Conservation (phyloP, 2,888 invertebrate genomes). For the Lycia hirtaria region DNA sequence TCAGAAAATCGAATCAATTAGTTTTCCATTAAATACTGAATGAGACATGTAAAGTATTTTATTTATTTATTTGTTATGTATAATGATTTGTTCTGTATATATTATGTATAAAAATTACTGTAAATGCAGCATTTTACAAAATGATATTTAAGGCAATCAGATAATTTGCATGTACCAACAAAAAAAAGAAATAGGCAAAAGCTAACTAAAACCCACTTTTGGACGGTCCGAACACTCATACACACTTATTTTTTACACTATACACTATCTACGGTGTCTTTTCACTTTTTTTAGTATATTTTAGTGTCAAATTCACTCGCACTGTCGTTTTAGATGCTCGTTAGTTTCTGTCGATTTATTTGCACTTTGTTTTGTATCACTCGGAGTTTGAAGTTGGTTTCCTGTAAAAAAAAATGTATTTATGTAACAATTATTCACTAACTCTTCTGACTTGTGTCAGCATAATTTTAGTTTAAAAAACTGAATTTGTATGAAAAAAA, state of each 20-base stretch:
- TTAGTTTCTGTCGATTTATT: slow-evolving; percentile 61
- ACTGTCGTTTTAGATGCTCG: slow-evolving; percentile 57
- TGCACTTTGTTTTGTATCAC: slow-evolving; percentile 58
- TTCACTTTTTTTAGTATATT: slow-evolving; percentile 27
- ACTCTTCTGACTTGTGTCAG: not conserved
- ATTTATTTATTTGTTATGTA: too few species aligned
- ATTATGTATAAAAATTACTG: too few species aligned
- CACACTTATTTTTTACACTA: slow-evolving; percentile 37
- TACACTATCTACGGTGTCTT: slow-evolving; percentile 34
- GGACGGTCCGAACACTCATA: slow-evolving; percentile 40
- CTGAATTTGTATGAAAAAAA: too few species aligned
- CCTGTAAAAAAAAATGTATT: slow-evolving; percentile 50
- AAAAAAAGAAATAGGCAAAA: not conserved
- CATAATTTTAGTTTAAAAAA: not conserved
- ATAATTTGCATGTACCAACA: not conserved
- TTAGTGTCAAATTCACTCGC: slow-evolving; percentile 54
- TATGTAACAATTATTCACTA: not conserved
- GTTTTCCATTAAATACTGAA: too few species aligned
- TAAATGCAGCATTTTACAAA: too few species aligned
- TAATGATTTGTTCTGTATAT: too few species aligned
- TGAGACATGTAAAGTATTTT: too few species aligned
- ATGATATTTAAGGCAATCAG: too few species aligned
- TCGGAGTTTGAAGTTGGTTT: slow-evolving; percentile 51
- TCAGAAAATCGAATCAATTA: not conserved
- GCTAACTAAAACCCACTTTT: slow-evolving; percentile 12